phyloP scores from a whole-genome alignment of 1,140 invertebrate genomes.

The Caenorhabditis inopinata region DNA sequence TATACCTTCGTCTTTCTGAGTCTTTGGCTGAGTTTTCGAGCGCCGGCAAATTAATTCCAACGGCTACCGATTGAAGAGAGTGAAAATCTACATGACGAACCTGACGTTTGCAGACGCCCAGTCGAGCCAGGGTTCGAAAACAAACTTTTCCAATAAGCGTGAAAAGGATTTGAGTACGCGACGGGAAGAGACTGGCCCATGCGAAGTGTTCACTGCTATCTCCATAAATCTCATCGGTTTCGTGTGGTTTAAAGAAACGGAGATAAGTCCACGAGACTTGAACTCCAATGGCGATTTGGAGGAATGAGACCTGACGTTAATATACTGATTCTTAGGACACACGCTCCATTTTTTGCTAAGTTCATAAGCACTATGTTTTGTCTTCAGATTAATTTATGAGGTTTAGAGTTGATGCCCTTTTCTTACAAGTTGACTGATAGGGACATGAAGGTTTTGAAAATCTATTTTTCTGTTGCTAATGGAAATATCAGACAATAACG shows the following conservation, averaged over 20 bases:
- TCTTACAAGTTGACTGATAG: too few relatives aligned
- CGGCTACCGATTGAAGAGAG: conserved; percentile 42
- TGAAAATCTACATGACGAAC: conserved; percentile 48
- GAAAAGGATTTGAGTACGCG: conserved; percentile 40
- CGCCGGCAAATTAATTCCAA: conserved; percentile 36
- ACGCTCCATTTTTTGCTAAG: too few relatives aligned
- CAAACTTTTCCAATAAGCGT: conserved; percentile 39
- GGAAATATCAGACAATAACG: too few relatives aligned
- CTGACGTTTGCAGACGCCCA: conserved; percentile 48
- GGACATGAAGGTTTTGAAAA: too few relatives aligned
- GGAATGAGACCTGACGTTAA: conserved; percentile 21
- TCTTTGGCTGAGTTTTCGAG: conserved; percentile 41
- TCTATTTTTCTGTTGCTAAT: too few relatives aligned
- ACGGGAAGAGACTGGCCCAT: conserved; percentile 53
- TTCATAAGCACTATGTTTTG: too few relatives aligned
- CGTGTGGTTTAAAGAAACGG: conserved; percentile 57
- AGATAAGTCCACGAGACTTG: conserved; percentile 63
- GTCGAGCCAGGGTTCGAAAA: conserved; percentile 40
- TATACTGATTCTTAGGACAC: too few relatives aligned
- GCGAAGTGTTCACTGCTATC: conserved; percentile 53
- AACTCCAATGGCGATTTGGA: conserved; percentile 51
- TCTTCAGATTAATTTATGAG: too few relatives aligned
- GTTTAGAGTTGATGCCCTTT: too few relatives aligned
- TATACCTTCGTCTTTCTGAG: conserved; percentile 49
- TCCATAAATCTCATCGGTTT: conserved; percentile 49